A percentile compares a stretch with the other conserved stretches of the same genome.
Evolutionary conservation across 1,140 invertebrate species (phyloP).

Genomic region (Drosophila carrolli): DNA sequence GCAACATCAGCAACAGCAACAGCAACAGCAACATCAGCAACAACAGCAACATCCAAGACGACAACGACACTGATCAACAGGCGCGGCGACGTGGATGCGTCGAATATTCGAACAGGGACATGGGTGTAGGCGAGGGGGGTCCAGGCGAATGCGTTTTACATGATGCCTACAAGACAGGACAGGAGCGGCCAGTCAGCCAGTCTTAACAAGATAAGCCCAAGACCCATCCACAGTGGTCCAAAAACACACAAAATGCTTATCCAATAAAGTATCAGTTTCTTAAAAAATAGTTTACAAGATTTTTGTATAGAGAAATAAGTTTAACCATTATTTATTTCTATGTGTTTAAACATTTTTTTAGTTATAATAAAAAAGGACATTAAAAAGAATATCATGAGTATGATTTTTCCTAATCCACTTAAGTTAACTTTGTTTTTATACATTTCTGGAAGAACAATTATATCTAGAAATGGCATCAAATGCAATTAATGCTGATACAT

Average conservation of each 20-base stretch:
- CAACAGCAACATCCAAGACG: constrained; percentile 28
- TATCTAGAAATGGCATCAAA: no score
- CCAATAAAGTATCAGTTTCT: no score
- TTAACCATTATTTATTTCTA: no score
- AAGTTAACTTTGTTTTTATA: no score
- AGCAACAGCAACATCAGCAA: constrained; percentile 9
- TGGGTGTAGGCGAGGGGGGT: constrained; percentile 1
- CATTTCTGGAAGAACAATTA: no score
- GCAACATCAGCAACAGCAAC: constrained; percentile 21
- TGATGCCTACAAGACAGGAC: constrained; percentile 75
- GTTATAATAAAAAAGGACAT: no score
- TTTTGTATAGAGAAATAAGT: no score
- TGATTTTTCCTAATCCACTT: no score
- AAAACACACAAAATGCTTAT: neutral
- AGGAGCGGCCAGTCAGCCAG: constrained; percentile 55
- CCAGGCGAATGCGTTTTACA: constrained; percentile 67
- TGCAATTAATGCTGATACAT: no score
- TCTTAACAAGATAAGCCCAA: constrained; percentile 64
- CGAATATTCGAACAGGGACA: constrained; percentile 16
- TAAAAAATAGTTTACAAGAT: no score
- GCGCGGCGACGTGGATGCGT: constrained; percentile 63
- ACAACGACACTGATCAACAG: constrained; percentile 77
- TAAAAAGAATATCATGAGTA: no score
- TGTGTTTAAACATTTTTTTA: no score
- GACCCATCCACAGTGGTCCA: constrained; percentile 20